Percentiles rank a stretch among this genome's conserved stretches.
Conservation (phyloP, 2,888 invertebrate genomes). For the Myopa tessellatipennis region DNA sequence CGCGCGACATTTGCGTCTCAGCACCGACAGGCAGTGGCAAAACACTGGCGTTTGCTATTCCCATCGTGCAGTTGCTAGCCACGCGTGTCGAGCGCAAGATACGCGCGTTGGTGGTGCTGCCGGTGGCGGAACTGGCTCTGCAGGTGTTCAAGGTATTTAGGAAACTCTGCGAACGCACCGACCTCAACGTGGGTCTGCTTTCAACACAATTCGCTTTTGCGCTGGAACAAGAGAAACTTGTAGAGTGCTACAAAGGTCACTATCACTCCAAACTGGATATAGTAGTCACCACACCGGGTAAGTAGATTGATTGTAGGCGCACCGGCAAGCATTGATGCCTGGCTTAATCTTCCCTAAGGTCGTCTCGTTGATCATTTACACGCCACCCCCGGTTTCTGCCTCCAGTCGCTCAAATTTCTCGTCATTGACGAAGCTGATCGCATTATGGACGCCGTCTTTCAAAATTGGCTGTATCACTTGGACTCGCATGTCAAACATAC, state of each 20-base stretch:
- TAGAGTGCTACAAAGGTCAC: slow-evolving; percentile 69
- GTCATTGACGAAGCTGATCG: slow-evolving; percentile 98
- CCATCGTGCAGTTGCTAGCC: slow-evolving; percentile 80
- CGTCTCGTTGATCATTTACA: slow-evolving; percentile 92
- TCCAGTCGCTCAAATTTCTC: slow-evolving; percentile 79
- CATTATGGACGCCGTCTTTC: slow-evolving; percentile 90
- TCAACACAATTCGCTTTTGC: slow-evolving; percentile 77
- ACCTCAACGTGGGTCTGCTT: slow-evolving; percentile 77
- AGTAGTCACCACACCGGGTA: slow-evolving; percentile 88
- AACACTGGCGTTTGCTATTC: slow-evolving; percentile 93
- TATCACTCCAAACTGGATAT: slow-evolving; percentile 76
- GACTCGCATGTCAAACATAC: slow-evolving; percentile 74
- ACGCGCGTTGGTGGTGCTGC: slow-evolving; percentile 89
- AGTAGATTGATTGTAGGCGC: background rate
- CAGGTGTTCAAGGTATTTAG: slow-evolving; percentile 89
- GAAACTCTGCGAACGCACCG: slow-evolving; percentile 75
- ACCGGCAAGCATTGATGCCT: too few relatives aligned
- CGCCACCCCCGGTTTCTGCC: slow-evolving; percentile 81
- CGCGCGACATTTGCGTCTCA: slow-evolving; percentile 93
- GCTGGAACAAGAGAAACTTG: slow-evolving; percentile 76
- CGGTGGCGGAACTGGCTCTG: slow-evolving; percentile 89
- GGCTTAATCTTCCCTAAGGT: slow-evolving; percentile 62
- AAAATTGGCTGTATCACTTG: slow-evolving; percentile 89
- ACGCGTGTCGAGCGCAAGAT: slow-evolving; percentile 75
- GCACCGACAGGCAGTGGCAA: slow-evolving; percentile 99